Conservation (phyloP, 2,797 vertebrate species). For the Sebastes glaucus region DNA sequence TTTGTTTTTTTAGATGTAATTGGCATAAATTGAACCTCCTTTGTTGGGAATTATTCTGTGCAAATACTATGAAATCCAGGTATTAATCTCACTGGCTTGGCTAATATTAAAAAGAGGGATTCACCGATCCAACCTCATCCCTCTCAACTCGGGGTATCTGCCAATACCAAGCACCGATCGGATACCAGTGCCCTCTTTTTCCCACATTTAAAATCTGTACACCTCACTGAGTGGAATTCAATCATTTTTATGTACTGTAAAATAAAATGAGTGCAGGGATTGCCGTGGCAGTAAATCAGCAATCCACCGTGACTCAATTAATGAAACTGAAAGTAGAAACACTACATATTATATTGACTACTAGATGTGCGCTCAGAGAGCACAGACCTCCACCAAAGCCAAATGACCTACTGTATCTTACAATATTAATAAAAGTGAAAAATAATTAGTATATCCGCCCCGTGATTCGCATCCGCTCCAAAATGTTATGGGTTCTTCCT, state of each 20-base stretch:
- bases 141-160: constrained; percentile 19
- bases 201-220: neutral
- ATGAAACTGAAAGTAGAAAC: neutral
- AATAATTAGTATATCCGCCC: neutral
- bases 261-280: neutral
- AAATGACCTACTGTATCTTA: neutral
- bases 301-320: neutral
- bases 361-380: neutral
- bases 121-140: neutral
- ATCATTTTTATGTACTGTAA: neutral
- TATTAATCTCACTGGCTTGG: constrained; percentile 8
- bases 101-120: constrained; percentile 7
- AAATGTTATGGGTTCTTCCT: neutral
- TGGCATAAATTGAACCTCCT: neutral
- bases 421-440: neutral
- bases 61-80: constrained; percentile 28
- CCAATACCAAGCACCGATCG: neutral
- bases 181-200: neutral
- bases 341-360: neutral
- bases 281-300: neutral
- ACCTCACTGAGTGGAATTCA: neutral
- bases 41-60: neutral
- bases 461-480: too few relatives aligned
- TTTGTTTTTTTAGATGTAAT: neutral
- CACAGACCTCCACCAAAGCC: neutral